These are phyloP conservation scores for Smittia sp. DNA, from an alignment of 2,888 invertebrate species.

Conservation along the genomic window DNA sequence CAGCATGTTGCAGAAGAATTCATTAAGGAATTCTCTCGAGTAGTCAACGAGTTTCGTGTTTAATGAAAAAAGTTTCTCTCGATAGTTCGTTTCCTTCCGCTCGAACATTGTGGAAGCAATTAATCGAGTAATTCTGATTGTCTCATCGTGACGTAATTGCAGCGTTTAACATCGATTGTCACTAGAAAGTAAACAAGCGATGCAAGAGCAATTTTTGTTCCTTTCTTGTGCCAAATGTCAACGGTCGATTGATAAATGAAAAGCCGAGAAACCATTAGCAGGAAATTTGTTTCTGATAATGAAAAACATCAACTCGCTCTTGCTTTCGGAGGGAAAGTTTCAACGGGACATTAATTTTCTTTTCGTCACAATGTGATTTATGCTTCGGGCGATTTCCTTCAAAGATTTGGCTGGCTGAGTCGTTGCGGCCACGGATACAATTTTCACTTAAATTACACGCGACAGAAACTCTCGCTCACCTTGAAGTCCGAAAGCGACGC, in stretches of 20 bases:
- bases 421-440: too few species aligned
- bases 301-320: constrained; percentile 4
- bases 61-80: constrained; percentile 24
- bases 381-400: background rate
- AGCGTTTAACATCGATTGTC: background rate
- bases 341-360: background rate
- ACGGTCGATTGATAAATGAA: background rate
- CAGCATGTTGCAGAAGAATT: background rate
- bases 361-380: constrained; percentile 14
- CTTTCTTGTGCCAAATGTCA: constrained; percentile 6
- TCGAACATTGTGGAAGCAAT: background rate
- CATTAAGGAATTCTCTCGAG: background rate
- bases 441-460: too few species aligned
- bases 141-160: background rate
- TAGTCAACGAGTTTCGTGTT: background rate
- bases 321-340: background rate
- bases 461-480: constrained; percentile 57
- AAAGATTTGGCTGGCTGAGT: background rate
- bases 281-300: constrained; percentile 10
- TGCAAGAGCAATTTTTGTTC: background rate
- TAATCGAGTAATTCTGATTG: background rate
- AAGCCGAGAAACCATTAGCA: background rate
- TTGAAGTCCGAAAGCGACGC: constrained; percentile 92
- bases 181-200: background rate
- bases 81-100: background rate